Evolutionary conservation across 2,797 vertebrate species (phyloP), one percentile per base, ranked within the genome.

Genomic region (Crocodylus rhombifer): DNA sequence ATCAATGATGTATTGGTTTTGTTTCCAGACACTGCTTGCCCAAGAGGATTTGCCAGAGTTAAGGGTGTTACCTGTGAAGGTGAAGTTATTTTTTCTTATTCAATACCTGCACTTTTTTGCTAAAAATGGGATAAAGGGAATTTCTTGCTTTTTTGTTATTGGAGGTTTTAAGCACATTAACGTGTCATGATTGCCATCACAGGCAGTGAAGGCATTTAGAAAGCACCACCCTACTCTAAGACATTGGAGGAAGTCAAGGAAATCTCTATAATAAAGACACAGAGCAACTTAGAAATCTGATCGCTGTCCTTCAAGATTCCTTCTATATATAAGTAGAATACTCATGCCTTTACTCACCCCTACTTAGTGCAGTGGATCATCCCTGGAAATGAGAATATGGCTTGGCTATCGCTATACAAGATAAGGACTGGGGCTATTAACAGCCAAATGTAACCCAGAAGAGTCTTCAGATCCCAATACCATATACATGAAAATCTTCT

Each of bases 1-100:
- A 87, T 10, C 9, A 81, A 20, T 84, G 73, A 89, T 80, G 11
- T 3, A 26, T 60, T 75, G 58, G 3, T 67, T 97, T 87, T 84
- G 60, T 88, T 96, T 96, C 9, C 91, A 98, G 98, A 98, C 87
- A 76, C 96, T 51, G 93, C 97, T 82, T 98, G 98, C 91, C 97
- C 97, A 51, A 97, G 97, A 97, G 98, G 98, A 91, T 98, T 97
- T 94, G 97, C 98, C 71, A 97, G 97, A 95, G 97, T 98, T 30
- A 98, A 97, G 79, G 98, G 98, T 57, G 81, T 98, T 80, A 94
- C 95, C 71, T 98, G 98, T 96, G 98, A 98, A 98, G 98, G 98
- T 98, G 75, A 93, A 75, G 9, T 76, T 87, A 89, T 88, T 87
- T 6, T 33, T 88, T 81, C 28, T 62, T 84, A 30, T 16, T 90